Conservation (phyloP, 2,797 vertebrate species). For the Tenualosa thibaudeaui region DNA sequence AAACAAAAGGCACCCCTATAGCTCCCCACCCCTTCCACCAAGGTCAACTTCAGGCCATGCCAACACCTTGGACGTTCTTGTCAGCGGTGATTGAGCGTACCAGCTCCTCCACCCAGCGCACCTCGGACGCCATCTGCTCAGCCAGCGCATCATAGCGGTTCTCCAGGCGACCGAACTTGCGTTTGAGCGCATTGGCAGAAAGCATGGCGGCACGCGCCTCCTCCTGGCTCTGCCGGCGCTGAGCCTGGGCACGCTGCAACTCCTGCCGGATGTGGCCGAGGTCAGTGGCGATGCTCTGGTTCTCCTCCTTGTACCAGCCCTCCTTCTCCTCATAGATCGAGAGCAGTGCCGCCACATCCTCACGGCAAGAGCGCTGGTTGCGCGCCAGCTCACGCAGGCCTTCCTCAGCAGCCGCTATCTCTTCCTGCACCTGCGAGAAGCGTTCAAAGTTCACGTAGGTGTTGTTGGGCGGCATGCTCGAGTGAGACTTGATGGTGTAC, state of each 20-base stretch:
- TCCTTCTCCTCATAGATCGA: constrained; percentile 97
- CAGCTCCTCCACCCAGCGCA: constrained; percentile 94
- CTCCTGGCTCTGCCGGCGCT: constrained; percentile 89
- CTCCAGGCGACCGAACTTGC: constrained; percentile 88
- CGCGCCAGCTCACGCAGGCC: constrained; percentile 85
- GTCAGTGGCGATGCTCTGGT: constrained; percentile 86
- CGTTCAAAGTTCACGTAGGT: constrained; percentile 98
- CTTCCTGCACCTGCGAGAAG: constrained; percentile 95
- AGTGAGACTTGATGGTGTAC: constrained; percentile 98
- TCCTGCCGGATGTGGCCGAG: constrained; percentile 87
- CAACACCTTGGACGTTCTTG: constrained; percentile 68
- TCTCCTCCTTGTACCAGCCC: constrained; percentile 94
- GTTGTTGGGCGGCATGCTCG: constrained; percentile 99
- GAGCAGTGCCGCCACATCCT: constrained; percentile 88
- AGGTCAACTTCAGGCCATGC: constrained; percentile 73
- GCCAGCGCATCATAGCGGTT: constrained; percentile 89
- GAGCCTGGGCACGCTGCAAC: constrained; percentile 83
- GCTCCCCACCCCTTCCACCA: not conserved
- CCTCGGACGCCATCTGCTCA: constrained; percentile 88
- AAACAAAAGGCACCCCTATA: too few species aligned
- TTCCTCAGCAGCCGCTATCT: constrained; percentile 88
- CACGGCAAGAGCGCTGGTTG: constrained; percentile 86
- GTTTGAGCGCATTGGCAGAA: constrained; percentile 84
- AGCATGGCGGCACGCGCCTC: constrained; percentile 80
- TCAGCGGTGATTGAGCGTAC: constrained; percentile 83